These are phyloP conservation scores for Parnassius mnemosyne DNA, from an alignment of 2,888 invertebrate genomes.

Conservation along the genomic window DNA sequence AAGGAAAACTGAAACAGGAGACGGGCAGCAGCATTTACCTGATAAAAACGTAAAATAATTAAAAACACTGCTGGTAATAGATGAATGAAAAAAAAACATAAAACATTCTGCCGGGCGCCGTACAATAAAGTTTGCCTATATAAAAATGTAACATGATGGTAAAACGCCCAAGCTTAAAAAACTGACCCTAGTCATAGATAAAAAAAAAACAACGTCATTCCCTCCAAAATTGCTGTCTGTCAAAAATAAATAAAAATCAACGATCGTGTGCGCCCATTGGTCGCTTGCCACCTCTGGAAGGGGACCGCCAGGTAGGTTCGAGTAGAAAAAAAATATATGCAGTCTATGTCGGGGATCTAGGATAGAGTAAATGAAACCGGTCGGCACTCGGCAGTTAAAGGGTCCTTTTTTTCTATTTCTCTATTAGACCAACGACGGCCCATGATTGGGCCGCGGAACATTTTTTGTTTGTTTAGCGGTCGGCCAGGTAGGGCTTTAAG, in stretches of 20 bases:
- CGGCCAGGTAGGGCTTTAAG: conserved; percentile 20
- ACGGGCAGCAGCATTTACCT: too few species aligned
- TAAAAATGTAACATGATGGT: not conserved
- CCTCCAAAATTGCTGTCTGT: conserved; percentile 42
- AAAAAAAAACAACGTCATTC: conserved; percentile 33
- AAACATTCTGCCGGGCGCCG: too few species aligned
- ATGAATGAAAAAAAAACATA: too few species aligned
- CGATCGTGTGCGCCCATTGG: conserved; percentile 40
- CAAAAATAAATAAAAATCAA: conserved; percentile 51
- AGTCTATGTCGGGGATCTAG: conserved; percentile 35
- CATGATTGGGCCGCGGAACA: conserved; percentile 19
- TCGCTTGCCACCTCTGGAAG: conserved; percentile 33
- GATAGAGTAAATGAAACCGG: conserved; percentile 34
- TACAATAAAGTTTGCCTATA: too few species aligned
- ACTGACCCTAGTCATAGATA: conserved; percentile 29
- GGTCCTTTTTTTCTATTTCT: conserved; percentile 32
- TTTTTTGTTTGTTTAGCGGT: conserved; percentile 20
- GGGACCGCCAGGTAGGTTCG: conserved; percentile 25
- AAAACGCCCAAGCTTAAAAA: conserved; percentile 24
- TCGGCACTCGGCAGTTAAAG: conserved; percentile 27
- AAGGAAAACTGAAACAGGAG: too few species aligned
- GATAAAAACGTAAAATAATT: too few species aligned
- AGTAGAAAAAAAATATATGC: conserved; percentile 31
- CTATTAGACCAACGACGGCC: conserved; percentile 22
- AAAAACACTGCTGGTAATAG: too few species aligned